phyloP scores from a whole-genome alignment of 2,888 invertebrate species.

The Amitus sp. region DNA sequence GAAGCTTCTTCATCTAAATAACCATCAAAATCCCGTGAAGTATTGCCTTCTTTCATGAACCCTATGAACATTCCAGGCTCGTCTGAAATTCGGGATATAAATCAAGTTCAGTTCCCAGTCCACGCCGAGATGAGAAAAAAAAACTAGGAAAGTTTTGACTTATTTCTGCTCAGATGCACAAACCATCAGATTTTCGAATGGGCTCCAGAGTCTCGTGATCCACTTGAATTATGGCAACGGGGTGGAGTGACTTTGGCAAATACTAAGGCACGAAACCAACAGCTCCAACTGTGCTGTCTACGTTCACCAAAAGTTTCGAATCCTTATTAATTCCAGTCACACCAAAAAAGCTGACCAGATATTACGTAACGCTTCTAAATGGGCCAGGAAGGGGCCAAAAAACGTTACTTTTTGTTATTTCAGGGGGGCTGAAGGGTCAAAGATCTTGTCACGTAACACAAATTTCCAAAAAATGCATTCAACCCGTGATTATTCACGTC shows the following conservation, averaged over 20 bases:
- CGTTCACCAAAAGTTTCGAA: slow-evolving; percentile 73
- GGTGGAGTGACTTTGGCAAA: slow-evolving; percentile 75
- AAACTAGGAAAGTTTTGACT: slow-evolving; percentile 41
- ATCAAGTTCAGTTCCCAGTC: no score
- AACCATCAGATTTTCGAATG: slow-evolving; percentile 81
- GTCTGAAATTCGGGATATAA: no score
- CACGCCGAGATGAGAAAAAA: neutral
- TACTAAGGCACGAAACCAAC: slow-evolving; percentile 73
- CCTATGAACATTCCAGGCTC: slow-evolving; percentile 90
- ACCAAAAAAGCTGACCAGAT: no score
- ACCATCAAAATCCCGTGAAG: slow-evolving; percentile 76
- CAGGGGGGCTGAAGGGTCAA: no score
- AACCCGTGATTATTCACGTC: no score
- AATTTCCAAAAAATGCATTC: no score
- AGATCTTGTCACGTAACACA: no score
- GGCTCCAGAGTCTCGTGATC: slow-evolving; percentile 90
- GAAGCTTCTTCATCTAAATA: slow-evolving; percentile 73
- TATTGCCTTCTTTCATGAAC: slow-evolving; percentile 73
- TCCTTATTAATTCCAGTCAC: no score
- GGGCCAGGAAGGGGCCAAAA: no score
- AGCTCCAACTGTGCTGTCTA: slow-evolving; percentile 74
- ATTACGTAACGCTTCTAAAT: no score
- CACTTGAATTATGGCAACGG: slow-evolving; percentile 91
- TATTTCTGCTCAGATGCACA: slow-evolving; percentile 73
- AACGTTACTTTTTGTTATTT: no score